Evolutionary conservation across 1,140 invertebrate species (phyloP), one percentile per base, ranked within the genome.

Genomic region (Monomorium pharaonis): DNA sequence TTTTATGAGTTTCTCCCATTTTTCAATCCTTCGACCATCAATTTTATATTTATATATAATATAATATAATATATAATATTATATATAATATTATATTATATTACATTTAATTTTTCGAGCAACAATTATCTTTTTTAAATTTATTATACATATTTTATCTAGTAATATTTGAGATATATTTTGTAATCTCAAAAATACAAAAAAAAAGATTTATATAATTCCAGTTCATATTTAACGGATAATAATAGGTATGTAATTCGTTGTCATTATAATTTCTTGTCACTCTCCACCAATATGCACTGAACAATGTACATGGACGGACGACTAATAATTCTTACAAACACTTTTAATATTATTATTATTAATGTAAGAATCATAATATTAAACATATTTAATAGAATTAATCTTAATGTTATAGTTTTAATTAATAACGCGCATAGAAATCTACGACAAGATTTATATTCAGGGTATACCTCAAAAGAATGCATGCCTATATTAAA

Each of bases 311-410:
- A 49, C 4, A 51, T n/a, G 51, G 60, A 74, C 16, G 54, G 16
- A 84, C 84, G 54, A 88, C 58, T 67, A 60, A 69, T 27, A 69
- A 21, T 70, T 42, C 33, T 65, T n/a, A 63, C 18, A 65, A 37
- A 42, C 42, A 37, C 21, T 67, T 1, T 47, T 44, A 44, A 44
- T 67, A 6, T 67, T 16, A 62, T 76, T n/a, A n/a, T 4, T 51
- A 18, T 69, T 47, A 54, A 49, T 1, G 37, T 47, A 33, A n/a
- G n/a, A n/a, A n/a, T n/a, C n/a, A n/a, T n/a, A n/a, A n/a, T n/a
- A n/a, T n/a, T n/a, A n/a, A n/a, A n/a, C n/a, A n/a, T n/a, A n/a
- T n/a, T n/a, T n/a, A n/a, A n/a, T n/a, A n/a, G n/a, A n/a, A n/a
- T n/a, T n/a, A n/a, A n/a, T n/a, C n/a, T n/a, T n/a, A n/a, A n/a